These are phyloP conservation scores for Alsophila aescularia DNA, from an alignment of 2,888 invertebrate species.

Conservation along the genomic window DNA sequence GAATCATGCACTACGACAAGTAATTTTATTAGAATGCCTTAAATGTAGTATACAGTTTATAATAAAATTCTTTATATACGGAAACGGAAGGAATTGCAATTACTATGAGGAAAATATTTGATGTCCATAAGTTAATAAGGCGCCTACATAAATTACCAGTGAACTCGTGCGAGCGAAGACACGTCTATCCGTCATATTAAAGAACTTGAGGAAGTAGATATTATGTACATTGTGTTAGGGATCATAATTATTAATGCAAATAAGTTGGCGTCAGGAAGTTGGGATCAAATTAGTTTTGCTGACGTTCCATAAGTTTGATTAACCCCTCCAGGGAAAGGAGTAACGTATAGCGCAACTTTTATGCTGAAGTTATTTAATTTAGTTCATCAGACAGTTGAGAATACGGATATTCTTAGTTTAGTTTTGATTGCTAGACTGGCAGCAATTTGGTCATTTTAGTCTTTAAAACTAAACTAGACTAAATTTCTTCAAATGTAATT, in stretches of 20 bases:
- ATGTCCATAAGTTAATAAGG: too few relatives aligned
- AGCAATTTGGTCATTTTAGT: too few relatives aligned
- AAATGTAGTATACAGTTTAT: not conserved
- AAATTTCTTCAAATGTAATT: too few relatives aligned
- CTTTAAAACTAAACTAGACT: too few relatives aligned
- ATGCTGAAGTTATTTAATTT: conserved; percentile 15
- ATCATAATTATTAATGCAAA: conserved; percentile 70
- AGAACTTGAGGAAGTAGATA: conserved; percentile 43
- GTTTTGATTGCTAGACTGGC: too few relatives aligned
- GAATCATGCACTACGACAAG: conserved; percentile 12
- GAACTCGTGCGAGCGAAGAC: conserved; percentile 43
- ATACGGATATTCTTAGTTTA: conserved; percentile 1
- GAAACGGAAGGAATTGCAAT: too few relatives aligned
- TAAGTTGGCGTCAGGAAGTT: conserved; percentile 70
- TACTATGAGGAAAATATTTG: too few relatives aligned
- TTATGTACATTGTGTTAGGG: conserved; percentile 69
- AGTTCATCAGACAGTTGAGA: conserved; percentile 8
- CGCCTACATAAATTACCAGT: not conserved
- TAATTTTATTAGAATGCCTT: conserved; percentile 8
- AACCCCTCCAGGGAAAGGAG: conserved; percentile 64
- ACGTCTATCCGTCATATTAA: conserved; percentile 48
- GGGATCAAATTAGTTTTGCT: conserved; percentile 75
- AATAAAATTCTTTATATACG: not conserved
- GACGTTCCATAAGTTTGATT: conserved; percentile 71
- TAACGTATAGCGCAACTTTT: conserved; percentile 30